Evolutionary conservation across 2,888 invertebrate species (phyloP).

Genomic region (Leptopilina drosophilae): DNA sequence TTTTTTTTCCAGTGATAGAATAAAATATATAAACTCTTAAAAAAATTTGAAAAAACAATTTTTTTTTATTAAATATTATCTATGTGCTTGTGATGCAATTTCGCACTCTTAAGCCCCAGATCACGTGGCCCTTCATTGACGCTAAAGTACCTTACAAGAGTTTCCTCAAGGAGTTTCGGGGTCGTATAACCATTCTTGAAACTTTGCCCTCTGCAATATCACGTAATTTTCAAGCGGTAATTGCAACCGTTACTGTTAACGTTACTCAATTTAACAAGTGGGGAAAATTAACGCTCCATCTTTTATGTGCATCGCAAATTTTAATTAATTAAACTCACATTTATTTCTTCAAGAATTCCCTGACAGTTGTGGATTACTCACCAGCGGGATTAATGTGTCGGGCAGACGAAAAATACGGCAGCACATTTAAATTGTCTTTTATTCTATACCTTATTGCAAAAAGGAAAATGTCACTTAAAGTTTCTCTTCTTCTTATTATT

Average conservation of each 20-base stretch:
- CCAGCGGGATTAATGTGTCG: neutral
- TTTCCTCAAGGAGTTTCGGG: slow-evolving; percentile 5
- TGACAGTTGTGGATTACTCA: neutral
- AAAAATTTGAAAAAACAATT: neutral
- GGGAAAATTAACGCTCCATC: neutral
- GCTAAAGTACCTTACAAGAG: slow-evolving; percentile 3
- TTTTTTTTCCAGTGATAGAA: too few relatives aligned
- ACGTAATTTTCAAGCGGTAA: slow-evolving; percentile 9
- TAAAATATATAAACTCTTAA: neutral
- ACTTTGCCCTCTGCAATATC: neutral
- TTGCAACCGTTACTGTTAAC: slow-evolving; percentile 6
- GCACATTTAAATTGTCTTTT: neutral
- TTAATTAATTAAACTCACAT: neutral
- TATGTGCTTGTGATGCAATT: neutral
- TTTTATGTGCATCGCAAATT: neutral
- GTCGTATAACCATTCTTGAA: neutral
- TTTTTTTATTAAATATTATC: neutral
- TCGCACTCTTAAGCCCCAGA: neutral
- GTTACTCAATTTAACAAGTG: slow-evolving; percentile 3
- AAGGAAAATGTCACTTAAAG: too few relatives aligned
- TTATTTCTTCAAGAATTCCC: neutral
- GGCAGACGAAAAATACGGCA: neutral
- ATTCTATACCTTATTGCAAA: too few relatives aligned
- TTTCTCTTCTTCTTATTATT: too few relatives aligned
- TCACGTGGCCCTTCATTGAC: slow-evolving; percentile 4